These are phyloP conservation scores for Phrynosoma platyrhinos DNA, from an alignment of 2,113 vertebrate species.

Conservation along the genomic window DNA sequence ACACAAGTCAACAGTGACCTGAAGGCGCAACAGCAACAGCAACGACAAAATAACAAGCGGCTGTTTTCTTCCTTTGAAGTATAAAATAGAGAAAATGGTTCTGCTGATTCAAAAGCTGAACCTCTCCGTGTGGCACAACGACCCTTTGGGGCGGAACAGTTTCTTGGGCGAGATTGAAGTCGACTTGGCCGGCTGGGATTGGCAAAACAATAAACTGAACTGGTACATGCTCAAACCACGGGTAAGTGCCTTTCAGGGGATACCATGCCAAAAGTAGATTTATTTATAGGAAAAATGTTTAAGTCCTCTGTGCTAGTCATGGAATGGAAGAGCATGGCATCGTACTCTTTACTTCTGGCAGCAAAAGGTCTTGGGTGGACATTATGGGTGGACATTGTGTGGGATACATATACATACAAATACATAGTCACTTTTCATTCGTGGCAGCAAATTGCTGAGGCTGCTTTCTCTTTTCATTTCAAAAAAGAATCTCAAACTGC, in stretches of 20 bases:
- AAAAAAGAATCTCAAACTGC: no score
- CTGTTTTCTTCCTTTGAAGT: constrained; percentile 64
- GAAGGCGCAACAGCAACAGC: no score
- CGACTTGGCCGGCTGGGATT: constrained; percentile 79
- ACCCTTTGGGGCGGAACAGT: constrained; percentile 78
- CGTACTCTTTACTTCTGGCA: no score
- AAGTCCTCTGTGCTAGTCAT: no score
- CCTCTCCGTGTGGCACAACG: constrained; percentile 80
- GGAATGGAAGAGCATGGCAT: no score
- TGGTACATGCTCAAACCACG: constrained; percentile 76
- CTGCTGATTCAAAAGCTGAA: constrained; percentile 79
- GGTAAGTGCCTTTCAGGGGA: constrained; percentile 57
- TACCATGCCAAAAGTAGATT: not conserved
- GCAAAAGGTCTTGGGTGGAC: no score
- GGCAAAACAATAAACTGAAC: constrained; percentile 76
- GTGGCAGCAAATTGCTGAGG: no score
- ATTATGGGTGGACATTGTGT: no score
- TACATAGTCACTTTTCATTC: no score
- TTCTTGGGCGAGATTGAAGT: constrained; percentile 79
- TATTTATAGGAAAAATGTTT: not conserved
- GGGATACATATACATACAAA: no score
- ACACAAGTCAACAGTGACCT: no score
- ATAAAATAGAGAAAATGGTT: constrained; percentile 81
- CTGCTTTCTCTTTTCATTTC: not conserved
- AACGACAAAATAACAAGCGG: not conserved